A percentile compares a stretch with the other conserved stretches of the same genome.
Evolutionary conservation across 2,113 vertebrate species (phyloP).

Genomic region (Pardalotus punctatus): DNA sequence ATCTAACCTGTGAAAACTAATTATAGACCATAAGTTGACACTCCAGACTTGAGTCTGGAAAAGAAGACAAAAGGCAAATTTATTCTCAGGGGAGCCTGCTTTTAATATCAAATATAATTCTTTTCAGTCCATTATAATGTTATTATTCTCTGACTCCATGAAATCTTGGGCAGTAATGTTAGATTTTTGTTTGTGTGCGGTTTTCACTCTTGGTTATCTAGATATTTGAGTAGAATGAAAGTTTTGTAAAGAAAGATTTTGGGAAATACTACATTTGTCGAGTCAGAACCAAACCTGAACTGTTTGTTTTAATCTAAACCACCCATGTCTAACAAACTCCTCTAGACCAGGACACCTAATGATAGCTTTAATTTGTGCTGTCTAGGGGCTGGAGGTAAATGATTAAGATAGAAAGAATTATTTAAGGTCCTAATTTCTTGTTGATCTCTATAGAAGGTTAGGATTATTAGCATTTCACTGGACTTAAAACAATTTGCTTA

Average conservation of each 20-base stretch:
- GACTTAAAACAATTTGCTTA: background rate
- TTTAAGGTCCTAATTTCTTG: background rate
- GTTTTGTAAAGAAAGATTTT: background rate
- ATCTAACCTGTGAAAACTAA: background rate
- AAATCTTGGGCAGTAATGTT: background rate
- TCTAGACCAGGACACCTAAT: background rate
- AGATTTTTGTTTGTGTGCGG: background rate
- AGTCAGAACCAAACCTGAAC: background rate
- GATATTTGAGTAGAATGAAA: background rate
- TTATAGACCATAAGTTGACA: background rate
- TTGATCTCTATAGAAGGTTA: background rate
- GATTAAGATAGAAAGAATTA: background rate
- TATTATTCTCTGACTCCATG: background rate
- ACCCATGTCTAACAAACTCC: background rate
- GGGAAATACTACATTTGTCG: background rate
- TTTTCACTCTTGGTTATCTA: background rate
- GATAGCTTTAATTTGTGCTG: background rate
- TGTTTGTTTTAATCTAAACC: background rate
- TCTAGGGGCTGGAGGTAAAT: background rate
- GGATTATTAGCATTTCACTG: background rate
- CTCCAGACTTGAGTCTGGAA: background rate
- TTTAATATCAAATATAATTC: background rate
- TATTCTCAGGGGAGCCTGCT: background rate
- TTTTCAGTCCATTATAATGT: fast-evolving
- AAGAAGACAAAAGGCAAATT: background rate